Evolutionary conservation across 2,888 invertebrate genomes (phyloP).

Genomic region (Halictus quadricinctus): DNA sequence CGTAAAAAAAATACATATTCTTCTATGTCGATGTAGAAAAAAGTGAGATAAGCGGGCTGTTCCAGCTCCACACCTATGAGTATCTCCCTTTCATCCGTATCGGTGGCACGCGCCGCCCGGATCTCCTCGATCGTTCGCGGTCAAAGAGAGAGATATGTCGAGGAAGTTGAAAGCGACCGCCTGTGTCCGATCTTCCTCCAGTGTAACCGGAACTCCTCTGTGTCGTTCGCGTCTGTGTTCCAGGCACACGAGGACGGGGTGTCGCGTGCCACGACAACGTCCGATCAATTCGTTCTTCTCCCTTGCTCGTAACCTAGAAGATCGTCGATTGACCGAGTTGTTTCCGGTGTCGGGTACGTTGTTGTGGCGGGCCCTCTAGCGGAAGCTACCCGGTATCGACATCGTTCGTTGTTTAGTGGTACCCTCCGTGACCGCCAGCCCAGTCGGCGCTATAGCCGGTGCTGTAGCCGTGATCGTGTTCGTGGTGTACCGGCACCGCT

Average conservation of each 20-base stretch:
- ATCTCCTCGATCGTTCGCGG: slow-evolving; percentile 43
- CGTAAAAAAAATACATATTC: slow-evolving; percentile 78
- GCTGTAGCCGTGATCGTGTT: slow-evolving; percentile 39
- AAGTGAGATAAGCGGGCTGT: slow-evolving; percentile 83
- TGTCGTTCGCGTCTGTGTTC: slow-evolving; percentile 35
- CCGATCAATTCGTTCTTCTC: slow-evolving; percentile 16
- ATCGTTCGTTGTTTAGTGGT: slow-evolving; percentile 30
- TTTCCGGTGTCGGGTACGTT: slow-evolving; percentile 1
- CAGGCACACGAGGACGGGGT: slow-evolving; percentile 53
- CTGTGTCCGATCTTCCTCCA: not conserved
- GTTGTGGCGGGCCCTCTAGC: not conserved
- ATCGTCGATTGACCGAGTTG: slow-evolving; percentile 2
- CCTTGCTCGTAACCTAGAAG: slow-evolving; percentile 10
- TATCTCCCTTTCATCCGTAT: slow-evolving; percentile 37
- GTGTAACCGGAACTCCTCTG: slow-evolving; percentile 25
- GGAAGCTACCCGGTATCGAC: slow-evolving; percentile 2
- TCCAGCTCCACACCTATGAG: slow-evolving; percentile 24
- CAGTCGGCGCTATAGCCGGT: slow-evolving; percentile 45
- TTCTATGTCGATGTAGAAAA: slow-evolving; percentile 82
- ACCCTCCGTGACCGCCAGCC: slow-evolving; percentile 50
- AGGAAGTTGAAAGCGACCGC: not conserved
- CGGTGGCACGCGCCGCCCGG: slow-evolving; percentile 51
- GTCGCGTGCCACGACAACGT: slow-evolving; percentile 51
- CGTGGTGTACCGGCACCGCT: slow-evolving; percentile 84
- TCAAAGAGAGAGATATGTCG: not conserved